These are phyloP conservation scores for Lordiphosa mommai DNA, from an alignment of 1,140 invertebrate species.

Conservation along the genomic window DNA sequence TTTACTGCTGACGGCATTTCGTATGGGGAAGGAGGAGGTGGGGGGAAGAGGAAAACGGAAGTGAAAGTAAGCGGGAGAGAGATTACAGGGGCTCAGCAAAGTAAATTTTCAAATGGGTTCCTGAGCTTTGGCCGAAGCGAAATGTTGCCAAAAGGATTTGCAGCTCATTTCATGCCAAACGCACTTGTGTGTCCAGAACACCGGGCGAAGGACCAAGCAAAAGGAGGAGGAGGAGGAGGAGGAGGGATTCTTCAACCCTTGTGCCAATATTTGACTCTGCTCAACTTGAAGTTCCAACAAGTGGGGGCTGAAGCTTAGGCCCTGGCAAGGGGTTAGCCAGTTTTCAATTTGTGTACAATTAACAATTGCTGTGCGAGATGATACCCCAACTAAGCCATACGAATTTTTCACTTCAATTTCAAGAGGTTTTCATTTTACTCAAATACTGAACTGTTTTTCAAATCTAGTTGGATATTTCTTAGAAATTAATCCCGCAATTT, in stretches of 20 bases:
- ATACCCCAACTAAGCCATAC: too few species aligned
- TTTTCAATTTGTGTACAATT: background rate
- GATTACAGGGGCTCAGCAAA: conserved; percentile 63
- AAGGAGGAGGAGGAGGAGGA: background rate
- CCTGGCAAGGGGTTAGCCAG: conserved; percentile 1
- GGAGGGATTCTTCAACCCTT: conserved; percentile 32
- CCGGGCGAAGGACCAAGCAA: too few species aligned
- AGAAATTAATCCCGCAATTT: too few species aligned
- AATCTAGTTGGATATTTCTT: too few species aligned
- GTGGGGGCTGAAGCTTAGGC: background rate
- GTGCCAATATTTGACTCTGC: conserved; percentile 75
- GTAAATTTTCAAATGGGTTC: conserved; percentile 37
- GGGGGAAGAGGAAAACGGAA: background rate
- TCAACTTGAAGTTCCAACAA: conserved; percentile 26
- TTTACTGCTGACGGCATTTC: conserved; percentile 67
- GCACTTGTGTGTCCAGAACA: conserved; percentile 33
- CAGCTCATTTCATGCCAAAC: conserved; percentile 70
- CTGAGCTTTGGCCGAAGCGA: conserved; percentile 28
- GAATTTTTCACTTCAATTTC: too few species aligned
- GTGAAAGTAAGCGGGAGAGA: conserved; percentile 50
- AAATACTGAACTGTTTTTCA: too few species aligned
- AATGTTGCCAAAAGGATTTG: conserved; percentile 74
- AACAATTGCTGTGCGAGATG: too few species aligned
- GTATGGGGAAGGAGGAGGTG: conserved; percentile 4
- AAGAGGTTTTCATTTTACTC: too few species aligned